phyloP scores from a whole-genome alignment of 2,797 vertebrate genomes.

The Sebastes oblongus region DNA sequence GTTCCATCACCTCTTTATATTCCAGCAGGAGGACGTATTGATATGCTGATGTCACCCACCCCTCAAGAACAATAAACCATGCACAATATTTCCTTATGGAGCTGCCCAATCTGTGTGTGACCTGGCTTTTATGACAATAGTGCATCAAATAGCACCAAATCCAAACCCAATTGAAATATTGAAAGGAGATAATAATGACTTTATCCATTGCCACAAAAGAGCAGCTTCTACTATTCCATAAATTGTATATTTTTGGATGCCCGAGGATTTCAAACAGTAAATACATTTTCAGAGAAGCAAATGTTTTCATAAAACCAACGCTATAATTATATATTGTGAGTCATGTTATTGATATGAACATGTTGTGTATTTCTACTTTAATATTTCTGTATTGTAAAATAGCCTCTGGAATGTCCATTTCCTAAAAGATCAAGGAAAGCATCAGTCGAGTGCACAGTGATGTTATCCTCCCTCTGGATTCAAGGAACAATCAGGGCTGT shows the following conservation, averaged over 20 bases:
- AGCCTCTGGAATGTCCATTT: background rate
- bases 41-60: slow-evolving; percentile 28
- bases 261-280: background rate
- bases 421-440: background rate
- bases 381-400: background rate
- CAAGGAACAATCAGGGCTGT: background rate
- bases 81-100: background rate
- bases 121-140: background rate
- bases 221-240: accelerated
- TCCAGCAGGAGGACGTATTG: slow-evolving; percentile 21
- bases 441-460: background rate
- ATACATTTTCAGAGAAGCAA: background rate
- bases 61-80: background rate
- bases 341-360: background rate
- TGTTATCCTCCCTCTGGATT: background rate
- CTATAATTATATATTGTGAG: background rate
- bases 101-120: background rate
- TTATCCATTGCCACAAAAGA: too few relatives aligned
- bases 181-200: too few relatives aligned
- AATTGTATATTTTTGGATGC: background rate
- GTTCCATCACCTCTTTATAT: slow-evolving; percentile 36
- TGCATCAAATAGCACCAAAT: background rate
- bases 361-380: background rate
- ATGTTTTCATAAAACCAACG: background rate
- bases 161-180: background rate